Base-by-base conservation (phyloP, 2,113 vertebrate species). In the Myxocyprinus asiaticus region DNA sequence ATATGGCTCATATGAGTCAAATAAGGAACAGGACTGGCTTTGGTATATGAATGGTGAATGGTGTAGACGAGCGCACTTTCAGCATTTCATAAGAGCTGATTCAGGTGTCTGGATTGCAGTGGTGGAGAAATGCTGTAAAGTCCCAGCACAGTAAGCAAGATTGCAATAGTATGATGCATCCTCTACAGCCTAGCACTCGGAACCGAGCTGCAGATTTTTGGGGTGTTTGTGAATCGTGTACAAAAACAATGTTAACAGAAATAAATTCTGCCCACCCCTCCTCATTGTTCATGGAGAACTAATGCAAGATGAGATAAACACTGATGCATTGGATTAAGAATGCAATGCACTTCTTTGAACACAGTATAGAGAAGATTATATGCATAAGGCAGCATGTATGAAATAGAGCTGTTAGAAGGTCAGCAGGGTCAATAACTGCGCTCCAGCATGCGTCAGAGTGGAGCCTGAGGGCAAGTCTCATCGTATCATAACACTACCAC, bases 401-500 rank as follows among this genome's bases (percentile, higher is more conserved):
- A 71, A 81, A 76, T 62, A 50, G 45, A 79, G 62, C 76, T 79
- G 55, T 59, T 17, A 62, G 90, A 93, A 91, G 91, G 92, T 93
- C 88, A 87, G 78, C 48, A 87, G 86, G 91, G 90, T 92, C 92
- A 93, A 92, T 92, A 91, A 84, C 78, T 87, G 88, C 77, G 87
- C 89, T 80, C 73, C 86, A 86, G 77, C 67, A 83, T 79, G 89
- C 88, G 88, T 90, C 90, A 89, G 89, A 84, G 83, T 72, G 88
- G 91, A 93, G 92, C 91, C 92, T 61, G 55, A 76, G 88, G 89
- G 84, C 86, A 85, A 85, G 82, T 81, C 85, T 84, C 80, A 22
- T 87, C 84, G 76, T 91, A 92, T 94, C 91, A 91, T 87, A 90
- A 88, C 90, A 91, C 86, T 87, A 88, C 86, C 87, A 85, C 86